Evolutionary conservation across 2,113 vertebrate species (phyloP), one percentile per base, ranked within the genome.

Genomic region (Aphyosemion australe): DNA sequence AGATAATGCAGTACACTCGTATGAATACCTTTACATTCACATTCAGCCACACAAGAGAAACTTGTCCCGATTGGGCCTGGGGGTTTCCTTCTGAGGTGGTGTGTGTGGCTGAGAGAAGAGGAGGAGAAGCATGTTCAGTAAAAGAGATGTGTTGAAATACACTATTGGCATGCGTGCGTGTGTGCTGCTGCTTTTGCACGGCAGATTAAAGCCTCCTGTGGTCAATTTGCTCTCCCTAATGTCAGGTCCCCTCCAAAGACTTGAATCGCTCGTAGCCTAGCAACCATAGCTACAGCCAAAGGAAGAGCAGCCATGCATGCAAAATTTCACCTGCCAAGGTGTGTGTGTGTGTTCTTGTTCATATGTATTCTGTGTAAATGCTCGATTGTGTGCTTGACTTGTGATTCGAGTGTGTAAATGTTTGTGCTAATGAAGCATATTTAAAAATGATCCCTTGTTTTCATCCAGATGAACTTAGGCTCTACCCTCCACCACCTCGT

Each of bases 181-280:
- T 34, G 90, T 91, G 90, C 92, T 93, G 93, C 94, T 94, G 94
- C 93, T 96, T 86, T 95, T 96, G 96, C 94, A 96, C 93, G 92
- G 94, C 92, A 96, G 94, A 96, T 96, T 96, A 96, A 90, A 94
- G 93, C 90, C 94, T 96, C 94, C 95, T 94, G 94, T 97, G 96
- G 96, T 97, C 96, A 98, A 96, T 99, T 97, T 99, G 95, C 95
- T 96, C 95, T 96, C 95, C 95, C 95, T 97, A 98, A 98, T 98
- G 95, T 97, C 96, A 97, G 94, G 94, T 89, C 94, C 95, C 95
- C 95, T 91, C 94, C 76, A 90, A 94, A 92, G 94, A 79, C 93
- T 88, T 88, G 93, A 89, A 94, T 95, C 93, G 89, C 94, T 85
- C 91, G 95, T 98, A 93, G 94, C 96, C 88, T 98, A 97, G 96